Conservation (phyloP, 2,113 vertebrate genomes). For the Psilopsiagon aymara region DNA sequence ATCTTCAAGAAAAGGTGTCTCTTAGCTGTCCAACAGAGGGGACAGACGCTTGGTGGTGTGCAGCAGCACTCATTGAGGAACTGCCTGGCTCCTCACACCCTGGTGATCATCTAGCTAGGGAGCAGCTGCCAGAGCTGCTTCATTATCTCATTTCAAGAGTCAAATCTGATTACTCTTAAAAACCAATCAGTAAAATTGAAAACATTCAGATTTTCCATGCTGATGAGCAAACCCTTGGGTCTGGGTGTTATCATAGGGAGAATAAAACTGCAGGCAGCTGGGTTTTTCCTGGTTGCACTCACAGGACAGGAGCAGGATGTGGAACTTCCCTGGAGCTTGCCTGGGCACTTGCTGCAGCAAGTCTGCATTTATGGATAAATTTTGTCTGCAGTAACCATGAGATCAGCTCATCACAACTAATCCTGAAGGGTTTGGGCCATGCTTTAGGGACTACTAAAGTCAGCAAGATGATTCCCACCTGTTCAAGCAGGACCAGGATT, state of each 20-base stretch:
- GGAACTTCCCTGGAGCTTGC: background rate
- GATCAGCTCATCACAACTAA: background rate
- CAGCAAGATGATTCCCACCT: background rate
- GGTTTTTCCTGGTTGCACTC: background rate
- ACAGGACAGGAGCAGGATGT: background rate
- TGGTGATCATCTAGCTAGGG: background rate
- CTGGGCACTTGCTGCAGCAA: background rate
- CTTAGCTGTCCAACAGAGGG: fast-evolving
- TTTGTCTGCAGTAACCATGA: background rate
- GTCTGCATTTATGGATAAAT: background rate
- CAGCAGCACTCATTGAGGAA: background rate
- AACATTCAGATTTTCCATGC: background rate
- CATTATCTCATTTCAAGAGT: conserved; percentile 25
- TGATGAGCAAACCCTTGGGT: background rate
- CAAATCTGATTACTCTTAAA: conserved; percentile 39
- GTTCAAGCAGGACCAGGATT: background rate
- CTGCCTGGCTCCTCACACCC: background rate
- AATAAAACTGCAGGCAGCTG: background rate
- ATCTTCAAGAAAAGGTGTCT: background rate
- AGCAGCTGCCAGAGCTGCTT: background rate
- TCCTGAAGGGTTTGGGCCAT: background rate
- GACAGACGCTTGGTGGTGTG: background rate
- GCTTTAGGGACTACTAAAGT: background rate
- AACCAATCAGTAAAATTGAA: background rate
- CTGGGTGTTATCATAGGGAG: fast-evolving